phyloP scores from a whole-genome alignment of 2,888 invertebrate species.

The Heliconius ethilla region DNA sequence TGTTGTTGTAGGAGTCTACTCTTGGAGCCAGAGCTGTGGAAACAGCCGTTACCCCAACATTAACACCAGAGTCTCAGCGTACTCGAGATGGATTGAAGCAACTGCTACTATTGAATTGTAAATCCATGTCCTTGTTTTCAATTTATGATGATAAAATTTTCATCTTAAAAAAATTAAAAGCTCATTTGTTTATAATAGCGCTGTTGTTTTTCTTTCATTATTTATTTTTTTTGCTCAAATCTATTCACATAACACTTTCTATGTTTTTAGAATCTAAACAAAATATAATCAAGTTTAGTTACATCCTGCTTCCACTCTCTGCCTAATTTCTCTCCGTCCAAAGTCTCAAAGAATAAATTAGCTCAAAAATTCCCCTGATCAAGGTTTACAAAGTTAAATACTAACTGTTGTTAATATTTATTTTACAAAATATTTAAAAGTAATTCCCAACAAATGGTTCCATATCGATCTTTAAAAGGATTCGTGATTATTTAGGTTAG shows the following conservation, averaged over 20 bases:
- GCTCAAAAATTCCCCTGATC: not conserved
- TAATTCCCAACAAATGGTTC: not conserved
- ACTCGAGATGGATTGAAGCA: conserved; percentile 59
- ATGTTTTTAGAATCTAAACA: not conserved
- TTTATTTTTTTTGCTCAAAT: not conserved
- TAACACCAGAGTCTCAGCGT: conserved; percentile 62
- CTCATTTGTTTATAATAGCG: too few relatives aligned
- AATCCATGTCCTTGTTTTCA: not conserved
- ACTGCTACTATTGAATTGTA: conserved; percentile 48
- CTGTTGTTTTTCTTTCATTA: too few relatives aligned
- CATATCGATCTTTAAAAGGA: conserved; percentile 4
- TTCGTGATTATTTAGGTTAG: conserved; percentile 32
- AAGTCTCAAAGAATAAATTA: not conserved
- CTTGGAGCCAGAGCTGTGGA: conserved; percentile 60
- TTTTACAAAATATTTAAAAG: not conserved
- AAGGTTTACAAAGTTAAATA: not conserved
- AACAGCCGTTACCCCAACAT: conserved; percentile 59
- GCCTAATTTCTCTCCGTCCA: not conserved
- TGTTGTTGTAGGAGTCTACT: conserved; percentile 65
- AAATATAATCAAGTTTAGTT: not conserved
- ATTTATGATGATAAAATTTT: not conserved
- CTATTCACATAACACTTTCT: not conserved
- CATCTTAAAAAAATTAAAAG: too few relatives aligned
- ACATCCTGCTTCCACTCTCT: not conserved
- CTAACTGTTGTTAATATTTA: not conserved